These are phyloP conservation scores for Diphyllodes magnificus DNA, from an alignment of 2,113 vertebrate genomes.

Conservation along the genomic window DNA sequence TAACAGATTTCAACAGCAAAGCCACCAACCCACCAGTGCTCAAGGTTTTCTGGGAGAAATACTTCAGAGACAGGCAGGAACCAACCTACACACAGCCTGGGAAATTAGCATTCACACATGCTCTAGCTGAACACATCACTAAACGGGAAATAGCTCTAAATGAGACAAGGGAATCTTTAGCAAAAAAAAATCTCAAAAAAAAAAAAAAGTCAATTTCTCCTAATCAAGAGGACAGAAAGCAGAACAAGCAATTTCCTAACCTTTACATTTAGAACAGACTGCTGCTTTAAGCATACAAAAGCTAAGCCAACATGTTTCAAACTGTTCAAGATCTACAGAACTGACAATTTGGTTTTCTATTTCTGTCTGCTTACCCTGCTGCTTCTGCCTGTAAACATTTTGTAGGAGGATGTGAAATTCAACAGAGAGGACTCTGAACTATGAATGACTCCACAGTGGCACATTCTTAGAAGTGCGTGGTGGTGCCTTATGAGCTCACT, in stretches of 20 bases:
- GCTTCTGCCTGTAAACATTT: constrained; percentile 35
- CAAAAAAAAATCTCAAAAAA: background rate
- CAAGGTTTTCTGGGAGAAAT: background rate
- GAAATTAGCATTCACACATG: background rate
- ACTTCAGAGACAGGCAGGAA: constrained; percentile 9
- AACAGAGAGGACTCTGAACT: constrained; percentile 5
- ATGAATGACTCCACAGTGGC: constrained; percentile 13
- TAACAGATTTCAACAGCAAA: background rate
- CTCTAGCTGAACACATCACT: background rate
- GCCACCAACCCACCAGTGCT: background rate
- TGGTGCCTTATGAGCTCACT: constrained; percentile 49
- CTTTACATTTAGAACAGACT: background rate
- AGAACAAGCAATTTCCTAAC: constrained; percentile 23
- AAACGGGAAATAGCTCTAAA: background rate
- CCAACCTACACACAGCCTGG: background rate
- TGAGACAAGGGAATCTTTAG: background rate
- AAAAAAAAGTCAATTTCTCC: background rate
- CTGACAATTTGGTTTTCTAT: constrained; percentile 57
- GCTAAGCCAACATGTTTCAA: constrained; percentile 26
- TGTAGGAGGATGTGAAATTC: constrained; percentile 53
- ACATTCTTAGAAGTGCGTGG: constrained; percentile 20
- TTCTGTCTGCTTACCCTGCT: constrained; percentile 54
- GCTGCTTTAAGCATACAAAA: constrained; percentile 38
- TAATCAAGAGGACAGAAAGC: background rate
- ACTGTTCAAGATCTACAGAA: constrained; percentile 20